phyloP scores from a whole-genome alignment of 2,113 vertebrate genomes.

The Morone saxatilis region DNA sequence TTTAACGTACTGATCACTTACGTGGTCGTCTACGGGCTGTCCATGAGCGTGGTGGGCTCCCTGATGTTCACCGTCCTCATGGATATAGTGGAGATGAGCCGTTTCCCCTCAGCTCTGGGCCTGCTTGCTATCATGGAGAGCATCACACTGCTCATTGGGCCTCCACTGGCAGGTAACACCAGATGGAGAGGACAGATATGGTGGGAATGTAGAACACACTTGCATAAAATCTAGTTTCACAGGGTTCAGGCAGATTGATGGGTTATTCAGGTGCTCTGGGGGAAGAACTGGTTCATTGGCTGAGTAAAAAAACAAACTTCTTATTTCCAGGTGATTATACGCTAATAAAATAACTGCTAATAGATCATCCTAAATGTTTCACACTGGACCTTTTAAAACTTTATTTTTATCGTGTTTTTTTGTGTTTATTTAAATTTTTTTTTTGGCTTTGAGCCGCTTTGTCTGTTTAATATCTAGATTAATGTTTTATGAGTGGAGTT shows the following conservation, averaged over 20 bases:
- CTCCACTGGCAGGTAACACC: slow-evolving; percentile 89
- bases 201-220: neutral
- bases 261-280: neutral
- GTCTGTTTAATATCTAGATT: neutral
- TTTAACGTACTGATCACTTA: slow-evolving; percentile 87
- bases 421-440: neutral
- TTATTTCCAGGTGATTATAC: too few species aligned
- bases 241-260: neutral
- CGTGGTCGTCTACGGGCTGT: slow-evolving; percentile 87
- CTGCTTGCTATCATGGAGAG: slow-evolving; percentile 92
- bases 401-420: too few species aligned
- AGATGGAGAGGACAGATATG: too few species aligned
- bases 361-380: too few species aligned
- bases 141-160: slow-evolving; percentile 89
- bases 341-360: too few species aligned
- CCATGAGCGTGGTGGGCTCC: slow-evolving; percentile 90
- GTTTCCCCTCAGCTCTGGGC: slow-evolving; percentile 92
- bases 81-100: slow-evolving; percentile 92
- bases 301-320: neutral
- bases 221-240: neutral
- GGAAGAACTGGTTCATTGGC: neutral
- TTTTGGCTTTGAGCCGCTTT: neutral
- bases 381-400: too few species aligned
- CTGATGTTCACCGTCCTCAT: slow-evolving; percentile 94
- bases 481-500: neutral